Conservation (phyloP, 2,888 invertebrate genomes). For the Sisyra nigra region DNA sequence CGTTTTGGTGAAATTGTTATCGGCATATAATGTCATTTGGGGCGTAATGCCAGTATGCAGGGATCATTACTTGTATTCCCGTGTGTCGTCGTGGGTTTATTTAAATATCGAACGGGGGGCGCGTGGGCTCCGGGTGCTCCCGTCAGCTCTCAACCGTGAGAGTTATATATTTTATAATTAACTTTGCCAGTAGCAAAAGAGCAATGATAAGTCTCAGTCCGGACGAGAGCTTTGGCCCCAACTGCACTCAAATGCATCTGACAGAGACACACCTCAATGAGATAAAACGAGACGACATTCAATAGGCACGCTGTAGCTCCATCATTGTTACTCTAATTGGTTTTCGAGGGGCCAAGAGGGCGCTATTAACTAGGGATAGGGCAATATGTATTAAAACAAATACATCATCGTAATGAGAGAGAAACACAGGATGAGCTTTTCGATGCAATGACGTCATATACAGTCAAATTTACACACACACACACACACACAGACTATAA, state of each 20-base stretch:
- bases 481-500: too few species aligned
- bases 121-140: background rate
- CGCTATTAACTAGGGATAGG: constrained; percentile 12
- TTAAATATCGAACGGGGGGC: too few species aligned
- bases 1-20: too few species aligned
- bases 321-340: constrained; percentile 14
- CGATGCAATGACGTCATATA: too few species aligned
- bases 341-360: constrained; percentile 14
- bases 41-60: too few species aligned
- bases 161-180: constrained; percentile 6
- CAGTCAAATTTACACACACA: too few species aligned
- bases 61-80: too few species aligned
- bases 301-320: constrained; percentile 10
- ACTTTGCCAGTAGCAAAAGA: constrained; percentile 6
- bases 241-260: too few species aligned
- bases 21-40: too few species aligned
- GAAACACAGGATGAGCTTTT: too few species aligned
- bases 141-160: background rate
- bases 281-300: constrained; percentile 10
- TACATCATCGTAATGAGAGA: background rate
- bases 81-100: too few species aligned
- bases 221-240: background rate
- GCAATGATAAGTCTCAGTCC: constrained; percentile 2
- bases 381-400: constrained; percentile 8
- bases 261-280: too few species aligned